Evolutionary conservation across 2,113 vertebrate genomes (phyloP).

Genomic region (Protobothrops mucrosquamatus): DNA sequence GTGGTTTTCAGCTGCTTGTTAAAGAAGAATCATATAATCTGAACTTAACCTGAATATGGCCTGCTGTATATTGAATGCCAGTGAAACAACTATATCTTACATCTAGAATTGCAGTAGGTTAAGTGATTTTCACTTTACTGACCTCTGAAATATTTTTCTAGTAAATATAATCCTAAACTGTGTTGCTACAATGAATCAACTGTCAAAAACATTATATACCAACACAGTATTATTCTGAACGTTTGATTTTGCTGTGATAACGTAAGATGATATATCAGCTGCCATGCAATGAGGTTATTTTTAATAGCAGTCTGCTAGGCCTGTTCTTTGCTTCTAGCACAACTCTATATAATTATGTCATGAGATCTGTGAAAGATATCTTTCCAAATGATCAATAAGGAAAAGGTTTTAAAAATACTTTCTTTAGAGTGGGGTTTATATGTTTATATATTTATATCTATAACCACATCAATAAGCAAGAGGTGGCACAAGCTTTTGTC

Average conservation of each 20-base stretch:
- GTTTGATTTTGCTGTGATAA: background rate
- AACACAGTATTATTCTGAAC: background rate
- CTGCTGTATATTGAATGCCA: background rate
- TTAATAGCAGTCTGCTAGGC: background rate
- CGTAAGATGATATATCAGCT: too few relatives aligned
- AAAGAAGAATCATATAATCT: background rate
- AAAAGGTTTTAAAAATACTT: conserved; percentile 8
- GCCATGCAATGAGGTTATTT: background rate
- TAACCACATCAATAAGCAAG: background rate
- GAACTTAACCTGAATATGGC: background rate
- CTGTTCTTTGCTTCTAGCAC: background rate
- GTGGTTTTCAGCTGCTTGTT: background rate
- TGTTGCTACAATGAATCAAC: background rate
- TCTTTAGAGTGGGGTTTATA: conserved; percentile 11
- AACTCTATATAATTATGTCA: background rate
- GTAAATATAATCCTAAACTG: background rate
- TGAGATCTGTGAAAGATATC: background rate
- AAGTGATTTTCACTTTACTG: background rate
- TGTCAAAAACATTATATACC: background rate
- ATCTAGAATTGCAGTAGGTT: background rate
- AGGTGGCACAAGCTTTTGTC: background rate
- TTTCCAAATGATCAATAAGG: conserved; percentile 10
- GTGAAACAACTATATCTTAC: background rate
- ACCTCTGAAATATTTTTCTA: background rate
- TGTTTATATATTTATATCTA: background rate